phyloP scores from a whole-genome alignment of 2,888 invertebrate genomes.

The Orthosia cruda region DNA sequence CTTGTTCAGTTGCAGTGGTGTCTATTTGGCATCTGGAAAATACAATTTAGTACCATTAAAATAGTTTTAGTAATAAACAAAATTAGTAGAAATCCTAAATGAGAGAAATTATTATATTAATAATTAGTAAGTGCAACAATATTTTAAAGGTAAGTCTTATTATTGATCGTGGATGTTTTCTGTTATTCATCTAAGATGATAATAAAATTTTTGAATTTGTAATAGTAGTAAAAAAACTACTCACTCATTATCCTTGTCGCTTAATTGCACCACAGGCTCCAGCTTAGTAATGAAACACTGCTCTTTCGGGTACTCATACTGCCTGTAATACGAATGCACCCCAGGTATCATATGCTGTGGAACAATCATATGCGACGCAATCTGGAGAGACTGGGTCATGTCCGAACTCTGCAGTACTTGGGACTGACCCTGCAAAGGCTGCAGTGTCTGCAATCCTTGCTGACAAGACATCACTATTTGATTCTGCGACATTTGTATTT shows the following conservation, averaged over 20 bases:
- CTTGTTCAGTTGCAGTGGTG: constrained; percentile 32
- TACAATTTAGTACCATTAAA: background rate
- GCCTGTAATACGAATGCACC: constrained; percentile 82
- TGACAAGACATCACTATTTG: constrained; percentile 86
- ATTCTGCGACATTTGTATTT: constrained; percentile 81
- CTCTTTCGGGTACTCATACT: constrained; percentile 84
- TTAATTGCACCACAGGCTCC: constrained; percentile 74
- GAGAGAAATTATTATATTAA: too few relatives aligned
- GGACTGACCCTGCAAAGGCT: constrained; percentile 62
- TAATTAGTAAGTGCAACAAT: too few relatives aligned
- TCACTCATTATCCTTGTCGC: constrained; percentile 80
- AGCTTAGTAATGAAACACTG: constrained; percentile 79
- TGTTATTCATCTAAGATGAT: too few relatives aligned
- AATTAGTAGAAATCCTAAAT: too few relatives aligned
- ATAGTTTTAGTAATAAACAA: too few relatives aligned
- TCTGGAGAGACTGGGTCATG: constrained; percentile 81
- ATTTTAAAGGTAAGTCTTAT: too few relatives aligned
- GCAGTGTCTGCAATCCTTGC: constrained; percentile 80
- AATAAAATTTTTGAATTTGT: too few relatives aligned
- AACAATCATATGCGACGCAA: constrained; percentile 84
- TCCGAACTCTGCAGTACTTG: constrained; percentile 79
- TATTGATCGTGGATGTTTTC: too few relatives aligned
- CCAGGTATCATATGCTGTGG: constrained; percentile 85
- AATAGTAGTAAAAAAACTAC: constrained; percentile 69
- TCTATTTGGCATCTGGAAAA: constrained; percentile 55